A percentile compares a stretch with the other conserved stretches of the same genome.
Conservation (phyloP, 2,113 vertebrate species). For the Mus spicilegus region DNA sequence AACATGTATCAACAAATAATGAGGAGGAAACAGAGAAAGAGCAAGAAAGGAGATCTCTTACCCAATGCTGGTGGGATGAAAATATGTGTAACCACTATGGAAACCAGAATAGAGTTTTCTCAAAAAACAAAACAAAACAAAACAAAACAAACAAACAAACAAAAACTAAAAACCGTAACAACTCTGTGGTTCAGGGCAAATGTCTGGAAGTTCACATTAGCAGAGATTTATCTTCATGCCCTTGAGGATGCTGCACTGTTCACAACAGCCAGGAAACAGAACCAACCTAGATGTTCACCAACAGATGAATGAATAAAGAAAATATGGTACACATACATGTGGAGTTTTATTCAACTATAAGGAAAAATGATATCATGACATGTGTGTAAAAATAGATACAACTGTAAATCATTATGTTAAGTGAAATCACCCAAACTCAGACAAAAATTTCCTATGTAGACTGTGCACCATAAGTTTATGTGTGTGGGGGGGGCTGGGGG, state of each 20-base stretch:
- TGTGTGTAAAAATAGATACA: neutral
- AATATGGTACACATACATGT: neutral
- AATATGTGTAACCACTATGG: neutral
- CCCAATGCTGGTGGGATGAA: neutral
- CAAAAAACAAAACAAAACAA: too few relatives aligned
- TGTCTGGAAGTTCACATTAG: neutral
- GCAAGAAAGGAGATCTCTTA: neutral
- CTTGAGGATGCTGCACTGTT: neutral
- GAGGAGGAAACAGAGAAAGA: neutral
- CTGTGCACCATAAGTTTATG: neutral
- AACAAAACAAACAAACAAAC: too few relatives aligned
- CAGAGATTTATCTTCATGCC: neutral
- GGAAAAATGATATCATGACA: neutral
- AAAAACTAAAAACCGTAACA: neutral
- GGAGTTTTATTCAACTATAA: neutral
- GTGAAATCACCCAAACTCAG: neutral
- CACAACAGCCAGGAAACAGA: neutral
- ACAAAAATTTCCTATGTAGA: neutral
- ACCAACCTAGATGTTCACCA: neutral
- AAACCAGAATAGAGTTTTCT: neutral
- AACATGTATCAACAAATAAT: neutral
- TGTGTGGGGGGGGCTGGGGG: too few relatives aligned
- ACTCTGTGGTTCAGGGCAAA: neutral
- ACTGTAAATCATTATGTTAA: neutral
- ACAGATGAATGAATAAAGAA: neutral